Evolutionary conservation across 1,140 invertebrate species (phyloP), one percentile per base, ranked within the genome.

Genomic region (Sycophila sp.): DNA sequence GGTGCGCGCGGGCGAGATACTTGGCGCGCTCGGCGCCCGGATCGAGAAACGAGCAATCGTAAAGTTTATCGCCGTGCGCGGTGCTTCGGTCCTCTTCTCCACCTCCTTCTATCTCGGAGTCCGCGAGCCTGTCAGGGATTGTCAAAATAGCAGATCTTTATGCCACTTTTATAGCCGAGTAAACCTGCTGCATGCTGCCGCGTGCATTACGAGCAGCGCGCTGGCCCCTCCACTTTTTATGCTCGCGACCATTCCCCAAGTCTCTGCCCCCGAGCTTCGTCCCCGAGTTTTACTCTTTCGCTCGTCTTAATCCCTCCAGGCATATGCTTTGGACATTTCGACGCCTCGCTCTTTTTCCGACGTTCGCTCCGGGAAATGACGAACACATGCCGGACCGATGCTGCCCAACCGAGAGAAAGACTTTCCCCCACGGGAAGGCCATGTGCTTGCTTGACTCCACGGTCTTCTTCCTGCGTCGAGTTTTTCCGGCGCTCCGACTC

Each of bases 121-220:
- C 58, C 11, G 26, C 15, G 49, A 40, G 45, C 34, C 63, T 74
- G 74, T 74, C 72, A 58, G 59, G 77, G 78, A 83, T 83, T 83
- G 83, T 85, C 82, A 84, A 85, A 85, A 84, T 84, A 85, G 82
- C 83, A 79, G 78, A 83, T 84, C 83, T 84, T 83, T 82, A 82
- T 77, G 82, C 77, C 75, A 76, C 69, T 83, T 84, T 84, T 84
- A 84, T 81, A 81, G 74, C 76, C 79, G 32, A 69, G 76, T 75
- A 79, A 78, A 78, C 74, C 78, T 74, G 76, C 60, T 75, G 71
- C 67, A 69, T 24, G 47, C 58, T 53, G 58, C 73, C 69, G 69
- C 66, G 69, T 65, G 53, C 51, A 62, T 82, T 80, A 78, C 76
- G 80, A 78, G 76, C 80, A 7, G n/a, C n/a, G 4, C 15, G 11